Base-by-base conservation (phyloP, 2,797 vertebrate genomes). In the Clamator glandarius region DNA sequence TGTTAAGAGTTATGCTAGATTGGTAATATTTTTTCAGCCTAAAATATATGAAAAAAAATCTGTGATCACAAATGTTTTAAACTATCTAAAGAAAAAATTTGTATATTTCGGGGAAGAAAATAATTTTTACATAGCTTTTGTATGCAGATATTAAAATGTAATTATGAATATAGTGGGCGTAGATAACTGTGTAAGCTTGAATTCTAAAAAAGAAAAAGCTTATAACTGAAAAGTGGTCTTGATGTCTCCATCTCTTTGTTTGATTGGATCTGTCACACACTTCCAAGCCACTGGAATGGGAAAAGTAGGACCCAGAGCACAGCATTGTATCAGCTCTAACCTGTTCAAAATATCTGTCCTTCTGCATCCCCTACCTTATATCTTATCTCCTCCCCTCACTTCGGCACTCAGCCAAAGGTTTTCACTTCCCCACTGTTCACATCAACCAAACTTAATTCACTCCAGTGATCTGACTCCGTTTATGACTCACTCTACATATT, bases 81-180 rank as follows among this genome's bases (percentile, higher is more conserved):
- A 98, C 96, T 97, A 97, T 97, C 97, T 97, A 96, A 97, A 98
- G 97, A 97, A 90, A 97, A 98, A 98, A 98, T 98, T 98, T 98
- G 98, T 98, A 98, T 98, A 98, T 98, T 98, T 98, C 97, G 97
- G 96, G 92, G 93, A 96, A 97, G 96, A 96, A 97, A 97, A 97
- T 97, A 97, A 98, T 98, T 98, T 98, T 98, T 98, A 98, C 98
- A 97, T 98, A 98, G 98, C 97, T 98, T 98, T 98, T 98, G 98
- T 98, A 98, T 98, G 98, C 98, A 98, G 96, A 98, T 98, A 98
- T 98, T 97, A 98, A 98, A 98, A 97, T 98, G 98, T 98, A 98
- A 98, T 98, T 98, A 98, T 97, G 96, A 98, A 96, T 97, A 98
- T 97, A 97, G 98, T 97, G 97, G 97, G 96, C 97, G 39, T 98